phyloP scores from a whole-genome alignment of 2,888 invertebrate genomes.

The Steromphala cineraria region DNA sequence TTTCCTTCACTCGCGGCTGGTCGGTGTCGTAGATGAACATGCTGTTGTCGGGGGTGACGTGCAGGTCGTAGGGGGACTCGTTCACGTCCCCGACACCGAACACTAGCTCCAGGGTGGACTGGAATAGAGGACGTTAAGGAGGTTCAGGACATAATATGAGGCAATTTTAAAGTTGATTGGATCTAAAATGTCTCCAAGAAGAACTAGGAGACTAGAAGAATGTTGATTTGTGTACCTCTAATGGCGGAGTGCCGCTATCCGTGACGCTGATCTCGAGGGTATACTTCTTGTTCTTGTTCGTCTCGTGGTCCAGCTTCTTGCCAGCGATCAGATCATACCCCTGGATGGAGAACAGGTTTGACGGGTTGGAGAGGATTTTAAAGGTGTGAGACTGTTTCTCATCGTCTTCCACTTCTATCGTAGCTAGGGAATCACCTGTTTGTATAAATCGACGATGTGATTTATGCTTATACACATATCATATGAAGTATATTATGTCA shows the following conservation, averaged over 20 bases:
- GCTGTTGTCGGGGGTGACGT: slow-evolving; percentile 42
- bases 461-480: too few relatives aligned
- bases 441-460: too few relatives aligned
- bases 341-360: slow-evolving; percentile 43
- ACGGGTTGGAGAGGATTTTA: slow-evolving; percentile 39
- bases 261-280: slow-evolving; percentile 41
- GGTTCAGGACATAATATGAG: too few relatives aligned
- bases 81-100: slow-evolving; percentile 49
- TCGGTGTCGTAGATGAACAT: slow-evolving; percentile 34
- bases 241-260: slow-evolving; percentile 41
- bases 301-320: slow-evolving; percentile 48
- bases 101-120: slow-evolving; percentile 27
- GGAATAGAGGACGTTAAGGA: too few relatives aligned
- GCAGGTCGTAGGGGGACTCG: slow-evolving; percentile 49
- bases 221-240: neutral
- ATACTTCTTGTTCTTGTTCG: slow-evolving; percentile 31
- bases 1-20: slow-evolving; percentile 47
- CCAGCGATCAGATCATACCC: slow-evolving; percentile 37
- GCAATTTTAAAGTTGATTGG: too few relatives aligned
- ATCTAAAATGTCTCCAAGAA: too few relatives aligned
- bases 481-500: too few relatives aligned
- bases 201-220: neutral
- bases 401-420: slow-evolving; percentile 47
- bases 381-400: slow-evolving; percentile 42
- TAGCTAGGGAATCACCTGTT: slow-evolving; percentile 41